Evolutionary conservation across 2,888 invertebrate species (phyloP), one percentile per base, ranked within the genome.

Genomic region (Disparrhopalites patrizii): DNA sequence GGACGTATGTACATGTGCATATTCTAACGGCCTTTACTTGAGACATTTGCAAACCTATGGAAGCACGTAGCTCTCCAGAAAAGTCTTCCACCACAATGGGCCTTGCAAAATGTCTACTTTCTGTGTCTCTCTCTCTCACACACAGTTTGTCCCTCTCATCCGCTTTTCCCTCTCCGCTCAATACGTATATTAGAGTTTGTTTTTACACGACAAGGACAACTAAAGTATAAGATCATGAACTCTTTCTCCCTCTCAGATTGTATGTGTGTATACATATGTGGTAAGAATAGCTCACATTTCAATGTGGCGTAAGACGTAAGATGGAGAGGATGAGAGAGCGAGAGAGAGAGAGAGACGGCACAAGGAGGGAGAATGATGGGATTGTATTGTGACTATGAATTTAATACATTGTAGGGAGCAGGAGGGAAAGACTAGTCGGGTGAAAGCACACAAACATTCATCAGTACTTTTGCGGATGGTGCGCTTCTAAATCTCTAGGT

Each of bases 401-500:
- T 28, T 55, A 43, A 33, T 31, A 28, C 27, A 30, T 20, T 33
- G 38, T 56, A 56, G 23, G 25, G n/a, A 47, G 23, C 20, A 47
- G 47, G 36, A 56, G 23, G 25, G n/a, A 47, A 13, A 47, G 25
- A 25, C 25, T 47, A 47, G 20, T 47, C 23, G 25, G 47, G 47
- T 25, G 10, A 25, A 56, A 23, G 33, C 55, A 30, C 27, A 56
- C 56, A 56, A 23, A 56, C 56, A 56, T 56, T 56, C 38, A 56
- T 38, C n/a, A 38, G 33, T 56, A 56, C 33, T 55, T 56, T 47
- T 47, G 47, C 13, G 47, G 47, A 47, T 47, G 47, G 47, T 38
- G 38, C 36, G 60, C 60, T 43, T 60, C 15, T 60, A 60, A 60
- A 60, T 60, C 60, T 60, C 47, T n/a, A 30, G 31, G 60, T 60